Percentiles rank a stretch among this genome's conserved stretches.
Evolutionary conservation across 2,797 vertebrate genomes (phyloP).

Genomic region (Sebastes kiyomatsui): DNA sequence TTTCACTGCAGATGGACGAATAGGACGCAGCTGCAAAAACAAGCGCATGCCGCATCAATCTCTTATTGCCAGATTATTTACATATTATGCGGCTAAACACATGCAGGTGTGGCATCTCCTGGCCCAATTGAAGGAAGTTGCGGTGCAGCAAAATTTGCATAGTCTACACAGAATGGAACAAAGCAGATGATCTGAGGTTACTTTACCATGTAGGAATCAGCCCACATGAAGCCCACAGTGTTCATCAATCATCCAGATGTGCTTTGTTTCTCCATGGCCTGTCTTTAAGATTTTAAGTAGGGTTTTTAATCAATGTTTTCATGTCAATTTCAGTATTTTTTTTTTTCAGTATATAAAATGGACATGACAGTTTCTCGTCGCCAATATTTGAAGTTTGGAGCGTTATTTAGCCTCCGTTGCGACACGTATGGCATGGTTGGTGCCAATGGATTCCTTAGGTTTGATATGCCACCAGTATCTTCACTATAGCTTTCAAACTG

Average conservation of each 20-base stretch:
- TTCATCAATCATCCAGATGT: constrained; percentile 16
- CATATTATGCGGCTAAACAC: not conserved
- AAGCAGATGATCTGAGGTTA: not conserved
- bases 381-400: too few species aligned
- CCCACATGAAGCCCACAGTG: not conserved
- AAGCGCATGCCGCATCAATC: not conserved
- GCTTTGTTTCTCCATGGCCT: not conserved
- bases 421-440: too few species aligned
- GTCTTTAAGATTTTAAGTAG: not conserved
- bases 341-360: too few species aligned
- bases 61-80: constrained; percentile 17
- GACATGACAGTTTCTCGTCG: too few species aligned
- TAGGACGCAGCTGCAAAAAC: constrained; percentile 27
- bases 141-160: constrained; percentile 15
- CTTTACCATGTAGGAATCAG: not conserved
- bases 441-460: too few species aligned
- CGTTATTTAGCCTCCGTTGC: too few species aligned
- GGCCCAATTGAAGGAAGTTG: constrained; percentile 8
- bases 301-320: not conserved
- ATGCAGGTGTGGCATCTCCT: constrained; percentile 37
- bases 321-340: not conserved
- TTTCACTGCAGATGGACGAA: not conserved
- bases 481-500: too few species aligned
- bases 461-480: too few species aligned
- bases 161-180: not conserved